Percentiles rank a stretch among this genome's conserved stretches.
These are phyloP conservation scores for Cuniculus paca DNA, from an alignment of 2,797 vertebrate genomes.

Conservation along the genomic window DNA sequence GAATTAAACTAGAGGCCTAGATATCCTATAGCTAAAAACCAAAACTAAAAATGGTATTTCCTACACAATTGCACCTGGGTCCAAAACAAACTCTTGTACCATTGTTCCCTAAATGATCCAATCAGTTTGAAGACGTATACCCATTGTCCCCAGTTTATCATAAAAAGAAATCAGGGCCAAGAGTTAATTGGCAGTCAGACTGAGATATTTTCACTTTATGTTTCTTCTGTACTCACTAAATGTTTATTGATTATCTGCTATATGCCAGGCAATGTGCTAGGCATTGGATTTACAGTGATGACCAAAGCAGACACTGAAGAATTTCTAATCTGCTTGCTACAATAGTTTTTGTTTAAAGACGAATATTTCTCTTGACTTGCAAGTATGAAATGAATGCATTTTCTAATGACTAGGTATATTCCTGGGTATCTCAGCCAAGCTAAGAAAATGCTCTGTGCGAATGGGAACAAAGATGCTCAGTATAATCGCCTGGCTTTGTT, in stretches of 20 bases:
- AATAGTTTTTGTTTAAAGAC: background rate
- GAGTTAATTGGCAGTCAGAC: background rate
- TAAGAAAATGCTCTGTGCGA: background rate
- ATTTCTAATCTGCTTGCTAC: background rate
- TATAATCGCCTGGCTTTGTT: background rate
- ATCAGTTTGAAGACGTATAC: background rate
- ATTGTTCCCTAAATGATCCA: background rate
- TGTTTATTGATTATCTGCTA: background rate
- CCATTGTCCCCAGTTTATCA: background rate
- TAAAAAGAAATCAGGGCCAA: background rate
- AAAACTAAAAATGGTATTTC: background rate
- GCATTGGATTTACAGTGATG: background rate
- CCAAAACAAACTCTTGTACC: background rate
- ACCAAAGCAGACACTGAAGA: background rate
- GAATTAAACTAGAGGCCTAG: background rate
- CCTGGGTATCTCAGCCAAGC: background rate
- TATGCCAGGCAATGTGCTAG: background rate
- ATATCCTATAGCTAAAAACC: background rate
- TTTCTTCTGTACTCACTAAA: background rate
- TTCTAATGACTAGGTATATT: background rate
- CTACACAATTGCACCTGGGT: background rate
- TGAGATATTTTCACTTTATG: background rate
- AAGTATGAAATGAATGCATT: background rate
- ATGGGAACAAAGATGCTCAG: background rate
- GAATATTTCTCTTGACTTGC: constrained; percentile 5